Evolutionary conservation across 2,113 vertebrate species (phyloP), one percentile per base, ranked within the genome.

Genomic region (Lepus europaeus): DNA sequence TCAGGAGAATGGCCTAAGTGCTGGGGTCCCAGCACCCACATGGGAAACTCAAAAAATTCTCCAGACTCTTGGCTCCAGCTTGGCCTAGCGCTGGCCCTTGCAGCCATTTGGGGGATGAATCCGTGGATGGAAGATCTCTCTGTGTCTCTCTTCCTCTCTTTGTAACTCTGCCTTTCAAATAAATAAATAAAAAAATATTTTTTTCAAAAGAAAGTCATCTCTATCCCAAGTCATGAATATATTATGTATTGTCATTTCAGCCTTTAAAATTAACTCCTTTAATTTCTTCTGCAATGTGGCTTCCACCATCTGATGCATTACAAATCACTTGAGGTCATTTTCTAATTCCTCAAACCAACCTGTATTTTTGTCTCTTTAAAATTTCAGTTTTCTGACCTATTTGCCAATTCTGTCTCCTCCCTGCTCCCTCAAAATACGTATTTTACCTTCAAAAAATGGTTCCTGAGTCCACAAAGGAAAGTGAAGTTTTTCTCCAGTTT

Each of bases 341-440:
- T 94, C 74, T 68, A 74, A 89, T 14, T 74, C 9, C 74, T 23
- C 63, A 70, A 29, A 56, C 11, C 20, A 51, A 31, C 9, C 6
- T 45, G 82, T 77, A 59, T 80, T 90, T 93, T 74, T 69, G n/a
- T 49, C 36, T 77, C 59, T 93, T 84, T 76, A 63, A 39, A 70
- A 5, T 80, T 87, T 89, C 25, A 56, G n/a, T 87, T 93, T 56
- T 93, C 53, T 64, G 85, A 53, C 12, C 7, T 78, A n/a, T 63
- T 86, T 91, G 14, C 49, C 76, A 92, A 8, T 59, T 92, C 74
- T 29, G 6, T 66, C 72, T 74, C 74, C 69, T 79, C 51, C 2
- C 3, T 87, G 31, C 9, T 64, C 59, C 72, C 31, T 53, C 10
- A 33, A 64, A 97, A 72, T 23, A 51, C 63, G 59, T 22, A 27